A percentile compares a stretch with the other conserved stretches of the same genome.
Evolutionary conservation across 1,140 invertebrate genomes (phyloP).

Genomic region (Melitaea cinxia): DNA sequence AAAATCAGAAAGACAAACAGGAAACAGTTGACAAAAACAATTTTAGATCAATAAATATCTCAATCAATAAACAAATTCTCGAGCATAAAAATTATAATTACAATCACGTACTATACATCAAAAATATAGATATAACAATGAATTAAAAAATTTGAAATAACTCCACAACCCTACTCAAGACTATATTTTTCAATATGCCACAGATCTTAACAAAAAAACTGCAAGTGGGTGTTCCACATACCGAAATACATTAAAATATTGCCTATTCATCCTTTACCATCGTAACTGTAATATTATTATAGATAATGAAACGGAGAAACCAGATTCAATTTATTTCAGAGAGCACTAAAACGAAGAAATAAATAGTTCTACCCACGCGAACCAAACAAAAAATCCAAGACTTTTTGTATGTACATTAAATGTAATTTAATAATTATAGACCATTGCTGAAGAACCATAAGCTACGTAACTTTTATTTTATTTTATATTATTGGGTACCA

Average conservation of each 20-base stretch:
- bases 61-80: too few relatives aligned
- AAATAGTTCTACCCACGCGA: slow-evolving; percentile 6
- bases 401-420: too few relatives aligned
- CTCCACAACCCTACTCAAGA: neutral
- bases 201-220: neutral
- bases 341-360: neutral
- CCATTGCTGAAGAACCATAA: too few relatives aligned
- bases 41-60: too few relatives aligned
- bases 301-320: slow-evolving; percentile 9
- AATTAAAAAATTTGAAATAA: too few relatives aligned
- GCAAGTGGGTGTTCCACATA: neutral
- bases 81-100: too few relatives aligned
- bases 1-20: too few relatives aligned
- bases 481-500: too few relatives aligned
- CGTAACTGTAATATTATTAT: slow-evolving; percentile 3
- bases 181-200: neutral
- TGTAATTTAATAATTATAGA: too few relatives aligned
- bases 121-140: neutral
- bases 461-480: too few relatives aligned
- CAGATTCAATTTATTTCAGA: neutral
- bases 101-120: too few relatives aligned
- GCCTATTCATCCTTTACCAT: slow-evolving; percentile 7
- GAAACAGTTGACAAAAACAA: too few relatives aligned
- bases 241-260: slow-evolving; percentile 8
- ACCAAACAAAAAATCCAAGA: neutral